Evolutionary conservation across 2,113 vertebrate genomes (phyloP).

Genomic region (Scomber colias): DNA sequence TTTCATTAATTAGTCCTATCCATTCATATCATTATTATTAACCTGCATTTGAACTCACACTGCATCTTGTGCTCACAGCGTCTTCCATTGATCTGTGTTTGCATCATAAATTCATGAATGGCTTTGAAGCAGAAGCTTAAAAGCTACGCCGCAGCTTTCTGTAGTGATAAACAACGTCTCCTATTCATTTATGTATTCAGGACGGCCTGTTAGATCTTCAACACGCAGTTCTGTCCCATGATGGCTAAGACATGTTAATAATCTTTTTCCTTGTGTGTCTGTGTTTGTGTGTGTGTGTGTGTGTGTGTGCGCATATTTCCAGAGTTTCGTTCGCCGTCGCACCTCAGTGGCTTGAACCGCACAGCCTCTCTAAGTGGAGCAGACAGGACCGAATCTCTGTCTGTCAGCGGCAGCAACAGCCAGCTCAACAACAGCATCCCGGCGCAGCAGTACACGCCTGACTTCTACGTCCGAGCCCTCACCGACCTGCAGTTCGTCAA

Average conservation of each 20-base stretch:
- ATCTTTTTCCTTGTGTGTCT: background rate
- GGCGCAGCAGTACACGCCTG: constrained; percentile 88
- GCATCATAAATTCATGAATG: constrained; percentile 5
- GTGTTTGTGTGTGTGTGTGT: constrained; percentile 26
- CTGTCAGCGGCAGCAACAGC: constrained; percentile 87
- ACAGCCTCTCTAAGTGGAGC: constrained; percentile 89
- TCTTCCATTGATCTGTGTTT: background rate
- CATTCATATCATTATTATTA: constrained; percentile 13
- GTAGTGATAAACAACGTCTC: background rate
- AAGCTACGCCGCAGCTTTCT: background rate
- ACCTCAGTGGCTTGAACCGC: constrained; percentile 88
- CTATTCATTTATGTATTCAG: background rate
- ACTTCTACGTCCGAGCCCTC: constrained; percentile 95
- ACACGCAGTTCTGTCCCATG: background rate
- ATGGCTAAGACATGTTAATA: background rate
- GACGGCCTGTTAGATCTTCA: background rate
- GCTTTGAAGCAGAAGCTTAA: background rate
- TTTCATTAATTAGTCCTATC: constrained; percentile 5
- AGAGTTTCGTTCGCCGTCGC: constrained; percentile 92
- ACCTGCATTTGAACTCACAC: constrained; percentile 15
- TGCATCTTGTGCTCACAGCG: constrained; percentile 36
- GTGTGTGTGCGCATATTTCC: constrained; percentile 47
- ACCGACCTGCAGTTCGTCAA: constrained; percentile 94
- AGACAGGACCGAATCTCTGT: constrained; percentile 85
- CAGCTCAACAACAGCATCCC: constrained; percentile 84